Base-by-base conservation (phyloP, 2,797 vertebrate species). In the Enteromius unitaeniatus region DNA sequence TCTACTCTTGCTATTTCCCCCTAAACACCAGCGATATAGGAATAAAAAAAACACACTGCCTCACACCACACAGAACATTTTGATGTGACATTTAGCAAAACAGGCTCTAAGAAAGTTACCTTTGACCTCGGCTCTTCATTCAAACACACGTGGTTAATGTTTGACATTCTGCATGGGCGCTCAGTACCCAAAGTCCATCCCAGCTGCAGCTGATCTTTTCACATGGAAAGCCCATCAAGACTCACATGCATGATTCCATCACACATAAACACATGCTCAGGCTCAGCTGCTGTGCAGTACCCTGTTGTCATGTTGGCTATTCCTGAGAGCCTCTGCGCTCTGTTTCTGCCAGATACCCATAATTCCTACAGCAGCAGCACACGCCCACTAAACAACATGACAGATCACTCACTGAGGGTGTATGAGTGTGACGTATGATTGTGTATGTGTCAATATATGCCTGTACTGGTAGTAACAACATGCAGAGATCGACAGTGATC, bases 311-410 rank as follows among this genome's bases (percentile, higher is more conserved):
- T 83, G 79, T 82, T 86, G 86, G 88, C 77, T 86, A 68, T 84
- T 83, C 75, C 82, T 78, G 82, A 84, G 81, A 87, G 85, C 83
- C 81, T 34, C 45, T 78, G 84, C 81, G 84, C 81, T 87, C 84
- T 86, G 84, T 87, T 85, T 82, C 62, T 85, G 89, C 87, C 88
- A 90, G 91, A 91, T 91, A 90, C 88, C 88, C 83, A 83, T 88
- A 88, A 81, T 89, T 60, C 78, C 72, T 76, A 21, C 28, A 23
- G 62, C 60, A 37, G n/a, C 4, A 73, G 64, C 49, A 69, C 84
- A 81, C n/a, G 31, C 70, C 78, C 64, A 87, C 53, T 60, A 37
- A 83, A 47, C 51, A 73, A 74, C 83, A 85, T 78, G 64, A 72
- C 86, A 78, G 85, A 79, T 88, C 64, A 72, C 49, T 76, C 60